Evolutionary conservation across 1,140 invertebrate genomes (phyloP), one percentile per base, ranked within the genome.

Genomic region (Caligus rogercresseyi): DNA sequence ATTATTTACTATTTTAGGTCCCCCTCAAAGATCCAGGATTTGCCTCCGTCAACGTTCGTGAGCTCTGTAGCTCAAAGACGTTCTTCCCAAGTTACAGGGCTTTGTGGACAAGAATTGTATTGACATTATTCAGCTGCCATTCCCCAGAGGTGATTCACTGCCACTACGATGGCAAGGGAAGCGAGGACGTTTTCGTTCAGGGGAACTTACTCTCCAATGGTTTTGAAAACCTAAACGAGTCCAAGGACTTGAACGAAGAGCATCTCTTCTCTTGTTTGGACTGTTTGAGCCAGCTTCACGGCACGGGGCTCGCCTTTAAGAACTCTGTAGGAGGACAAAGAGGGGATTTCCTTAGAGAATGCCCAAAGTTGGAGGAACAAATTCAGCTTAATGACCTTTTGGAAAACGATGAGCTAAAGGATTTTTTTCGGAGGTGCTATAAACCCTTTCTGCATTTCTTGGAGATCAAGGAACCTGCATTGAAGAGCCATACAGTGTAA

Each of bases 101-200:
- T 60, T 26, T 31, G 16, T 60, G 24, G 57, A 60, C n/a, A 25
- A 60, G 16, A 16, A 60, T 25, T 60, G 57, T 16, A 21, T 24
- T 24, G 57, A 25, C n/a, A 25, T 60, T 3, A 25, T 60, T 43
- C 23, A 25, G 4, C 57, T 60, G 3, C 57, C 57, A 14, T 24
- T 60, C n/a, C 57, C 57, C n/a, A 26, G 24, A 60, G 16, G 16
- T 60, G 13, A 60, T 60, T 60, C 26, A 60, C 21, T 20, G 18
- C 21, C 21, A 60, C 3, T 60, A 60, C 16, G 57, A 60, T 43
- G 57, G 57, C 15, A 25, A 31, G 43, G 57, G 57, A 18, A 31
- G 14, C 24, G 15, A 23, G 4, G 57, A 60, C 51, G 57, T 60
- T 18, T 60, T 60, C 51, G 57, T 60, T n/a, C 18, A 31, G n/a